phyloP scores from a whole-genome alignment of 2,888 invertebrate species.

The Muschampia plurimacula region DNA sequence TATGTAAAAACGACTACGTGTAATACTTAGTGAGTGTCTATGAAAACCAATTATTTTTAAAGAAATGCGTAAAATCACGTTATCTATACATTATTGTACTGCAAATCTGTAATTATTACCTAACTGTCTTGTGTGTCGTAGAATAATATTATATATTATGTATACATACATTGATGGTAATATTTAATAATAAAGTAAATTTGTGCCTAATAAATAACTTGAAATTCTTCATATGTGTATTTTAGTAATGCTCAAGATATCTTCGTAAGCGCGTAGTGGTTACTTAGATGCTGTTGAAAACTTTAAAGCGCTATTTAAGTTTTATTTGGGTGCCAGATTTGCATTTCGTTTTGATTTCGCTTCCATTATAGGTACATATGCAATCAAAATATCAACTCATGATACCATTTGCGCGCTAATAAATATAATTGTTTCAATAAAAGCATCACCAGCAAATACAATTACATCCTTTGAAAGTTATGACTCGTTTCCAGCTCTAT shows the following conservation, averaged over 20 bases:
- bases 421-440: conserved; percentile 27
- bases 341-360: conserved; percentile 69
- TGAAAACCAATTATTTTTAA: conserved; percentile 71
- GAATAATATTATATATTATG: conserved; percentile 58
- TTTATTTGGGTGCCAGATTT: conserved; percentile 71
- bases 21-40: conserved; percentile 83
- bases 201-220: conserved; percentile 81
- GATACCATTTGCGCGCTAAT: conserved; percentile 36
- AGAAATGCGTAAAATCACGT: conserved; percentile 69
- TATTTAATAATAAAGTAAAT: conserved; percentile 62
- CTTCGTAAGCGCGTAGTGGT: conserved; percentile 78
- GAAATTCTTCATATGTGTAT: conserved; percentile 69
- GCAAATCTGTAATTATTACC: conserved; percentile 53
- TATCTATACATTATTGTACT: conserved; percentile 66
- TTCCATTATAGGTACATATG: conserved; percentile 47
- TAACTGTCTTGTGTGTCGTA: conserved; percentile 75
- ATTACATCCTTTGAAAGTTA: conserved; percentile 15
- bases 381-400: conserved; percentile 45
- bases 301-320: conserved; percentile 61
- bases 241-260: conserved; percentile 82
- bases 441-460: conserved; percentile 34
- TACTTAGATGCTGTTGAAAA: conserved; percentile 73
- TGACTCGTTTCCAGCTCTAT: conserved; percentile 7
- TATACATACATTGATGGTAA: conserved; percentile 58
- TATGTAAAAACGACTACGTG: conserved; percentile 78